These are phyloP conservation scores for Psilanteris sp. DNA, from an alignment of 1,140 invertebrate genomes.

Conservation along the genomic window DNA sequence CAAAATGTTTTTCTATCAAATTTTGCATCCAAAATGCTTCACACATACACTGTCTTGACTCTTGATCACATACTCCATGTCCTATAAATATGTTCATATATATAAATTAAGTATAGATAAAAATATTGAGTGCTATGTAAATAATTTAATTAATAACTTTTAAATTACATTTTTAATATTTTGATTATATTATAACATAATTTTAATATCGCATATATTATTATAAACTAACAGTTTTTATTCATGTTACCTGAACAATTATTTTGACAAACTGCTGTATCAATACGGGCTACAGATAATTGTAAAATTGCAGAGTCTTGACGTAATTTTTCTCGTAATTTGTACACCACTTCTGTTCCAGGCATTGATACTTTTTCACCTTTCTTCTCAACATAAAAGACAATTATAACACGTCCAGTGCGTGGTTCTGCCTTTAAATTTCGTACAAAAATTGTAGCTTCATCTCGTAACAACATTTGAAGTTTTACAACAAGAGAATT, in stretches of 20 bases:
- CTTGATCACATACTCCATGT: constrained; percentile 93
- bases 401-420: constrained; percentile 82
- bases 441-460: constrained; percentile 83
- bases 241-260: constrained; percentile 89
- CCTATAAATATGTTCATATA: constrained; percentile 74
- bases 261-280: constrained; percentile 93
- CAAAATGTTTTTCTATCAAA: constrained; percentile 83
- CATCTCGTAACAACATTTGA: constrained; percentile 86
- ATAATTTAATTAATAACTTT: too few relatives aligned
- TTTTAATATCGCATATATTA: not conserved
- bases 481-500: constrained; percentile 87
- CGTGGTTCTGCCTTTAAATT: constrained; percentile 82
- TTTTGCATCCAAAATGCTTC: constrained; percentile 98
- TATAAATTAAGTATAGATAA: too few relatives aligned
- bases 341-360: constrained; percentile 82
- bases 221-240: too few relatives aligned
- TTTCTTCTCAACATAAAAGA: constrained; percentile 83
- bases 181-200: too few relatives aligned
- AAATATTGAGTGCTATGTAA: too few relatives aligned
- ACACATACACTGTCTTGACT: constrained; percentile 91
- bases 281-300: constrained; percentile 86
- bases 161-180: too few relatives aligned
- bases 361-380: constrained; percentile 76
- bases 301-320: constrained; percentile 87
- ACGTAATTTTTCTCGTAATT: constrained; percentile 84